Base-by-base conservation (phyloP, 2,797 vertebrate species). In the Smutsia gigantea region DNA sequence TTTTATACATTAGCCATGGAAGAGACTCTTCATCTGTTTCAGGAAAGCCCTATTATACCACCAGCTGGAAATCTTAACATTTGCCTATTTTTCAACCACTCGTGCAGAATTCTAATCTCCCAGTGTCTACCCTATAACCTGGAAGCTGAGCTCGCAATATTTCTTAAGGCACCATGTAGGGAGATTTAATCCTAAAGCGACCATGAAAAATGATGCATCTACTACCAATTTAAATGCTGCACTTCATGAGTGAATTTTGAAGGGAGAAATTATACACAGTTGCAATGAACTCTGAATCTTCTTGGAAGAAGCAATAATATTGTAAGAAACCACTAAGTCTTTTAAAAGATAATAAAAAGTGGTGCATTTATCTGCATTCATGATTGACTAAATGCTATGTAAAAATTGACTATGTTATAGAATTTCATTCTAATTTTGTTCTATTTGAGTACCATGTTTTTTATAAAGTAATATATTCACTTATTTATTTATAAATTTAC, bases 131-230 rank as follows among this genome's bases (percentile, higher is more conserved):
- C n/a, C 74, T 93, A 90, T 53, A 95, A 53, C 82, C 53, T 93
- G 97, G 92, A 97, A 98, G 17, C 1, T 0, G 6, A 96, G 75
- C 79, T 91, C 78, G 85, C 37, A 88, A n/a, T 51, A 79, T 96
- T 97, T 98, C 95, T 97, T 97, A 90, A 95, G 92, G 81, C 63
- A 72, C 37, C 93, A 68, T 5, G 42, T 53, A 64, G 53, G 97
- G 69, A 78, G 39, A 96, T 96, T 74, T 87, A 98, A 98, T 97
- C 81, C 53, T 96, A 86, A 96, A 97, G 71, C 53, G 59, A 96
- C 96, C 96, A 85, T 90, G 92, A 94, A 97, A 98, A 98, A 97
- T 27, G 31, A 96, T 98, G 68, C 72, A 90, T 97, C 68, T 82
- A 37, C 55, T 94, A 71, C 75, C 87, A 97, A 90, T 0, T 4